Evolutionary conservation across 2,797 vertebrate genomes (phyloP).

Genomic region (Eulemur albifrons): DNA sequence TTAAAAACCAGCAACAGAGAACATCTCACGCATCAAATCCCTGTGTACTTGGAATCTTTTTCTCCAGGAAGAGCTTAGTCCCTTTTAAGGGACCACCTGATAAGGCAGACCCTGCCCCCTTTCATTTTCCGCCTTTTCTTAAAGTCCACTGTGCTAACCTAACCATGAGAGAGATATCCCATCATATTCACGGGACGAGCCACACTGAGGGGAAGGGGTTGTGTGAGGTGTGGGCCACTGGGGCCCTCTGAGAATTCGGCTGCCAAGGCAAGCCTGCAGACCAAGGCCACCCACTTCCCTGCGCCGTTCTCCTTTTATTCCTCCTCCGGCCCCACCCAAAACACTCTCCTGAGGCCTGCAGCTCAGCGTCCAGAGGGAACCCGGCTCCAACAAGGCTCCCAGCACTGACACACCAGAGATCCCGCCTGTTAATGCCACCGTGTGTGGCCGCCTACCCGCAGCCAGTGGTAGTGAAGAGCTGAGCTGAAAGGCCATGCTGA

Average conservation of each 20-base stretch:
- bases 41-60: neutral
- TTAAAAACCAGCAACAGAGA: neutral
- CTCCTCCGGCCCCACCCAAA: too few relatives aligned
- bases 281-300: neutral
- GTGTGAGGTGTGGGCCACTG: neutral
- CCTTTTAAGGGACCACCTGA: neutral
- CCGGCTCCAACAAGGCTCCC: neutral
- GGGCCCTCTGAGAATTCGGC: neutral
- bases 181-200: neutral
- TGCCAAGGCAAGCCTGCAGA: neutral
- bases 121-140: neutral
- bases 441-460: accelerated
- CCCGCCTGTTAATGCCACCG: accelerated
- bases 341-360: neutral
- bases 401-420: accelerated
- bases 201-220: neutral
- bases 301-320: neutral
- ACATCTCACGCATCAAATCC: neutral
- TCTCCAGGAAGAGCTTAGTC: neutral
- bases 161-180: too few relatives aligned
- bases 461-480: neutral
- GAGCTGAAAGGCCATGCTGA: neutral
- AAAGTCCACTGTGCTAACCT: neutral
- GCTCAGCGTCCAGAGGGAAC: neutral
- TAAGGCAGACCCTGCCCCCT: neutral